These are phyloP conservation scores for Phylloscopus trochilus DNA, from an alignment of 2,113 vertebrate species.

Conservation along the genomic window DNA sequence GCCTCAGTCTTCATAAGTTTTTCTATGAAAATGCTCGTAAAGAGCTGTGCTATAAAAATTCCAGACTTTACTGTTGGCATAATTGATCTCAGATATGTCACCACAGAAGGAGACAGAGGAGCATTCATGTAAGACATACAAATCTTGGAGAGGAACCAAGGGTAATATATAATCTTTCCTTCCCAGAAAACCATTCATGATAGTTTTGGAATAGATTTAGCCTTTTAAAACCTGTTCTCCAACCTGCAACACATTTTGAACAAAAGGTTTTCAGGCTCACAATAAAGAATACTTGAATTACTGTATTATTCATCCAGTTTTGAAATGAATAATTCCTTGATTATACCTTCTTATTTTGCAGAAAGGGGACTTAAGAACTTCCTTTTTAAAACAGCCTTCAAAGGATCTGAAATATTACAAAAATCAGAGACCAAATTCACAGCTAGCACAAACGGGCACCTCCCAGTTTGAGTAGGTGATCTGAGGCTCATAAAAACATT, in stretches of 20 bases:
- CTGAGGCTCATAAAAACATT: background rate
- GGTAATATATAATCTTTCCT: slow-evolving; percentile 42
- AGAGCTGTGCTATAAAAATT: slow-evolving; percentile 50
- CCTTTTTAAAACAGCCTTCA: background rate
- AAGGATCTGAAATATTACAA: background rate
- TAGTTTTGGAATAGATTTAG: slow-evolving; percentile 12
- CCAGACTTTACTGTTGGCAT: slow-evolving; percentile 52
- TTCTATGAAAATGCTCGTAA: slow-evolving; percentile 38
- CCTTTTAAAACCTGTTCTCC: slow-evolving; percentile 16
- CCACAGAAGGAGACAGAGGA: slow-evolving; percentile 44
- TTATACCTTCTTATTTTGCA: background rate
- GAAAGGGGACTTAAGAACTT: background rate
- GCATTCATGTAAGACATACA: slow-evolving; percentile 56
- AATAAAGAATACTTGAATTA: background rate
- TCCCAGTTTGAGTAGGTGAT: background rate
- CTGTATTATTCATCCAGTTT: background rate
- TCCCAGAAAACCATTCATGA: slow-evolving; percentile 12
- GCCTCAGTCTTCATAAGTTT: slow-evolving; percentile 22
- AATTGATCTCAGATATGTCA: slow-evolving; percentile 62
- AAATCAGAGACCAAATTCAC: background rate
- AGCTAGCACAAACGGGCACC: background rate
- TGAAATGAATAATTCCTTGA: background rate
- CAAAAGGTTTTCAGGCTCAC: background rate
- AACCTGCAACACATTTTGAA: background rate
- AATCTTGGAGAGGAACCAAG: slow-evolving; percentile 35